A percentile compares a stretch with the other conserved stretches of the same genome.
Conservation (phyloP, 2,113 vertebrate species). For the Myiopsitta monachus region DNA sequence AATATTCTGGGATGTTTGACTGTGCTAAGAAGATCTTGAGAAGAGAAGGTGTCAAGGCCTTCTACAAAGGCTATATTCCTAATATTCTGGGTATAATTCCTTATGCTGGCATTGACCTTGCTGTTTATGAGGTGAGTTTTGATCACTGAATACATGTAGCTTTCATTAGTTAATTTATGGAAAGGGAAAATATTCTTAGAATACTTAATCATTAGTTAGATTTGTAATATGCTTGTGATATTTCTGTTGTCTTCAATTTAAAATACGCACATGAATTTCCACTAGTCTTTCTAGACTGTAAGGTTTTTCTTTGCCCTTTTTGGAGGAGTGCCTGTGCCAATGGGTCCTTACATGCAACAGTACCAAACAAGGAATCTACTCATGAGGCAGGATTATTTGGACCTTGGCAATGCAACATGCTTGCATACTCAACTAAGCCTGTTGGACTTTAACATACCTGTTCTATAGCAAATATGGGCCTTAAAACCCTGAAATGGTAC, state of each 20-base stretch:
- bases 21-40: constrained; percentile 91
- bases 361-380: not conserved
- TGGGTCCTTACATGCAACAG: not conserved
- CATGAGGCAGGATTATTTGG: not conserved
- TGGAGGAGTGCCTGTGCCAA: not conserved
- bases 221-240: not conserved
- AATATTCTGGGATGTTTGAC: constrained; percentile 88
- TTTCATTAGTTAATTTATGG: not conserved
- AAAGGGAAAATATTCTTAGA: not conserved
- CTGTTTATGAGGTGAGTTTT: constrained; percentile 89
- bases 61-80: constrained; percentile 93
- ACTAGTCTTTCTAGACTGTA: not conserved
- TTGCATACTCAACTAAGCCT: not conserved
- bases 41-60: constrained; percentile 85
- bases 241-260: not conserved
- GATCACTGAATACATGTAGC: not conserved
- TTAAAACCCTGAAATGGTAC: not conserved
- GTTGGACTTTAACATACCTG: not conserved
- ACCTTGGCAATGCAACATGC: not conserved
- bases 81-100: constrained; percentile 94
- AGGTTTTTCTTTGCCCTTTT: not conserved
- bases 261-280: not conserved
- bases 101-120: constrained; percentile 93
- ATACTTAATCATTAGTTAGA: not conserved
- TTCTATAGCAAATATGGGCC: not conserved